phyloP scores from a whole-genome alignment of 1,140 invertebrate species.

The Frieseomelitta varia region DNA sequence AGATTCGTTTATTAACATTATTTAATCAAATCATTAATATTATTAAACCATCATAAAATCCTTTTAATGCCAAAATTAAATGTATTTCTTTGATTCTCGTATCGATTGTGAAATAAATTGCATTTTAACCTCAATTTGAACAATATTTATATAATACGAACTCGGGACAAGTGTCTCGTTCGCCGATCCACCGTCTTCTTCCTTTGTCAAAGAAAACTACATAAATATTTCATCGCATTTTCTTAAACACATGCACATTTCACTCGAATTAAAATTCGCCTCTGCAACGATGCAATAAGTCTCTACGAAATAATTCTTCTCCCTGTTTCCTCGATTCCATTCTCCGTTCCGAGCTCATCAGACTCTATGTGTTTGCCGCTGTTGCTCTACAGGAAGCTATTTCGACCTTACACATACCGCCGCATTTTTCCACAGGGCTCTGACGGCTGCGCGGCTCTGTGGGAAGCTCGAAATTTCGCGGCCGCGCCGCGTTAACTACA shows the following conservation, averaged over 20 bases:
- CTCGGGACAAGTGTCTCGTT: not conserved
- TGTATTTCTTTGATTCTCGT: too few relatives aligned
- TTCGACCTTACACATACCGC: too few relatives aligned
- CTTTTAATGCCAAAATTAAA: too few relatives aligned
- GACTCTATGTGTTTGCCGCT: not conserved
- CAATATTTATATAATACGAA: not conserved
- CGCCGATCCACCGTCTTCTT: not conserved
- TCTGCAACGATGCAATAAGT: not conserved
- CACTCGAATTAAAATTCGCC: not conserved
- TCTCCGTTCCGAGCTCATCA: not conserved
- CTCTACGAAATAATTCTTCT: not conserved
- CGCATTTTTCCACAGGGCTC: not conserved
- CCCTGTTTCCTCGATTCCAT: not conserved
- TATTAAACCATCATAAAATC: too few relatives aligned
- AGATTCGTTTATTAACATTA: too few relatives aligned
- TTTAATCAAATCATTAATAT: too few relatives aligned
- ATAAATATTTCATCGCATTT: too few relatives aligned
- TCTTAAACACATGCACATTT: not conserved
- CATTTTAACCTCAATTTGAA: too few relatives aligned
- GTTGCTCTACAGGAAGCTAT: not conserved
- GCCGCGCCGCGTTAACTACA: not conserved
- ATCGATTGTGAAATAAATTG: too few relatives aligned
- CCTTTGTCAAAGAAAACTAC: not conserved
- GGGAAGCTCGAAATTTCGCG: constrained; percentile 2
- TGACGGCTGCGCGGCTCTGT: not conserved